phyloP scores from a whole-genome alignment of 2,888 invertebrate genomes.

The Oxytorus armatus region DNA sequence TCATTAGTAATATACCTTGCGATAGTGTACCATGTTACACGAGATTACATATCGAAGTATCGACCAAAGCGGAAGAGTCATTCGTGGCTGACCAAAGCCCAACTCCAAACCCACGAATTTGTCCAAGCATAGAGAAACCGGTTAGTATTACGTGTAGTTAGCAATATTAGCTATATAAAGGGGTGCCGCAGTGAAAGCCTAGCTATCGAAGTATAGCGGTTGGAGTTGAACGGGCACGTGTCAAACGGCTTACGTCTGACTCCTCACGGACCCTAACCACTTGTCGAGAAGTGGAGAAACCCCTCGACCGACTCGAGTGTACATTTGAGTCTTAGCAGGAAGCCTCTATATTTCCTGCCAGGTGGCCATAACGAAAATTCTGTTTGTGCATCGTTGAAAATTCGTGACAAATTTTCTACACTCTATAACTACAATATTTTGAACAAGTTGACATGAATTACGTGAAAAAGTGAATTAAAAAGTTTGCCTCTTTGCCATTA shows the following conservation, averaged over 20 bases:
- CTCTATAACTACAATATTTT: slow-evolving; percentile 12
- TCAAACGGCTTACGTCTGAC: slow-evolving; percentile 51
- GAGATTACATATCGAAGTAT: slow-evolving; percentile 24
- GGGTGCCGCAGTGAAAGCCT: not conserved
- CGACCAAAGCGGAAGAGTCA: slow-evolving; percentile 3
- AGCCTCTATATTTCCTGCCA: slow-evolving; percentile 12
- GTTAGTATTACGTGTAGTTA: slow-evolving; percentile 22
- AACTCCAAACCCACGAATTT: slow-evolving; percentile 28
- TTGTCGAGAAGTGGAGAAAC: slow-evolving; percentile 41
- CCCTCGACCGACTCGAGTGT: slow-evolving; percentile 39
- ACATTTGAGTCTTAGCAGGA: slow-evolving; percentile 27
- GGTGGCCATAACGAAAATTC: slow-evolving; percentile 55
- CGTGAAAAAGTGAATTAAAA: no score
- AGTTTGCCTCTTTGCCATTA: no score
- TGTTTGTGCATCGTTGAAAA: slow-evolving; percentile 22
- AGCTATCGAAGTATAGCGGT: slow-evolving; percentile 31
- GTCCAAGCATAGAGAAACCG: slow-evolving; percentile 18
- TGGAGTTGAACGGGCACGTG: slow-evolving; percentile 28
- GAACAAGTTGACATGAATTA: no score
- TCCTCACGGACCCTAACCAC: slow-evolving; percentile 48
- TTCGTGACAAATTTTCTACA: slow-evolving; percentile 6
- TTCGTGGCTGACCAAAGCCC: slow-evolving; percentile 38
- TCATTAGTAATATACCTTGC: slow-evolving; percentile 23
- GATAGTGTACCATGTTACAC: slow-evolving; percentile 18
- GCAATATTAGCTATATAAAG: slow-evolving; percentile 7